These are phyloP conservation scores for Eriosoma lanigerum DNA, from an alignment of 1,140 invertebrate genomes.

Conservation along the genomic window DNA sequence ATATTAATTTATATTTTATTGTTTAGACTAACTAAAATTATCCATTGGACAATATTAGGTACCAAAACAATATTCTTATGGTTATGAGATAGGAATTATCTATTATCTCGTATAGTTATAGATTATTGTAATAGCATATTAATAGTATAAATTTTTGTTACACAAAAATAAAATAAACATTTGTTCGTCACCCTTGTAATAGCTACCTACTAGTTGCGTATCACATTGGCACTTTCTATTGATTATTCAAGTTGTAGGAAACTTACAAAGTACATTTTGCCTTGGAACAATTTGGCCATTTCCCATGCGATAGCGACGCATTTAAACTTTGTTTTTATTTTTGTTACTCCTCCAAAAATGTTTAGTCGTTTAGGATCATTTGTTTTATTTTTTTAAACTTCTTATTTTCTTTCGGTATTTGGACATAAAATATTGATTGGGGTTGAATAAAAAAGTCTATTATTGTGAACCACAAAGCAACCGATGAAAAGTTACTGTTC, in stretches of 20 bases:
- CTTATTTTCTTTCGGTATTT: not conserved
- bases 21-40: too few species aligned
- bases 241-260: not conserved
- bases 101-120: too few species aligned
- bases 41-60: too few species aligned
- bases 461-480: not conserved
- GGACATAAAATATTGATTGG: not conserved
- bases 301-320: not conserved
- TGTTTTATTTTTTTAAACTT: not conserved
- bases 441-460: not conserved
- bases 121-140: too few species aligned
- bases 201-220: not conserved
- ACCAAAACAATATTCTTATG: too few species aligned
- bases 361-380: not conserved
- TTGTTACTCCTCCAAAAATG: not conserved
- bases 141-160: too few species aligned
- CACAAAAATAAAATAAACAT: not conserved
- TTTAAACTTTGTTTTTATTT: constrained; percentile 14
- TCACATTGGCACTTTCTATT: not conserved
- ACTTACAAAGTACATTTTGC: not conserved
- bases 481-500: not conserved
- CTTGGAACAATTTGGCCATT: not conserved
- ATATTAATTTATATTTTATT: too few species aligned
- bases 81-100: too few species aligned
- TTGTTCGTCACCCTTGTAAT: not conserved